Evolutionary conservation across 2,888 invertebrate genomes (phyloP).

Genomic region (Agonopterix alstromeriana): DNA sequence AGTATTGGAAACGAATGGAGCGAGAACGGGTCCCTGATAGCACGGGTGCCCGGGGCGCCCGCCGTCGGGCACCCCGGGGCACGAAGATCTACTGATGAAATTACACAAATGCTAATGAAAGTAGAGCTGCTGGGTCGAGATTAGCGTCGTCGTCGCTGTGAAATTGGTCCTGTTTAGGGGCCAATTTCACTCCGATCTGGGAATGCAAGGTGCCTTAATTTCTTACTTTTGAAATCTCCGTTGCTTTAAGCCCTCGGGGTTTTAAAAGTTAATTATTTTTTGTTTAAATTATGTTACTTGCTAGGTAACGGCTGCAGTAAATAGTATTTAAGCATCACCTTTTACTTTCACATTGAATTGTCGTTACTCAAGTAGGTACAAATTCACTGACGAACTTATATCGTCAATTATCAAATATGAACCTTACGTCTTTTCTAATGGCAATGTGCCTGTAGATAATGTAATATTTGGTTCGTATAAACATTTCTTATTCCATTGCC

Average conservation of each 20-base stretch:
- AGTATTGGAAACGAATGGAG: conserved; percentile 44
- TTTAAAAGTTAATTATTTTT: too few relatives aligned
- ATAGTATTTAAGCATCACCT: too few relatives aligned
- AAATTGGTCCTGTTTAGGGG: conserved; percentile 53
- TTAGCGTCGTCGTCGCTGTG: conserved; percentile 51
- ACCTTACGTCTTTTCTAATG: too few relatives aligned
- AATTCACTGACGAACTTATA: too few relatives aligned
- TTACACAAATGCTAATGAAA: conserved; percentile 70
- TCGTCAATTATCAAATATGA: too few relatives aligned
- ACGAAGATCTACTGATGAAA: conserved; percentile 50
- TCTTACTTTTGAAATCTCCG: not conserved
- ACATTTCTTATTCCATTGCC: too few relatives aligned
- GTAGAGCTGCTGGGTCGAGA: conserved; percentile 46
- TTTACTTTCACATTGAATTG: too few relatives aligned
- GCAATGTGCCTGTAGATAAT: too few relatives aligned
- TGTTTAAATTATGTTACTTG: too few relatives aligned
- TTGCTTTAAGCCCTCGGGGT: not conserved
- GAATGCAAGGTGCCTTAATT: conserved; percentile 11
- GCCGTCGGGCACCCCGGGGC: conserved; percentile 11
- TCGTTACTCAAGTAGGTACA: too few relatives aligned
- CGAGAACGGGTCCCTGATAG: conserved; percentile 18
- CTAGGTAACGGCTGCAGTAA: too few relatives aligned
- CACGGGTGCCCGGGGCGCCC: conserved; percentile 21
- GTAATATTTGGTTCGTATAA: too few relatives aligned
- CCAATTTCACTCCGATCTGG: conserved; percentile 34